phyloP scores from a whole-genome alignment of 2,797 vertebrate species.

The Aphelocoma californica region DNA sequence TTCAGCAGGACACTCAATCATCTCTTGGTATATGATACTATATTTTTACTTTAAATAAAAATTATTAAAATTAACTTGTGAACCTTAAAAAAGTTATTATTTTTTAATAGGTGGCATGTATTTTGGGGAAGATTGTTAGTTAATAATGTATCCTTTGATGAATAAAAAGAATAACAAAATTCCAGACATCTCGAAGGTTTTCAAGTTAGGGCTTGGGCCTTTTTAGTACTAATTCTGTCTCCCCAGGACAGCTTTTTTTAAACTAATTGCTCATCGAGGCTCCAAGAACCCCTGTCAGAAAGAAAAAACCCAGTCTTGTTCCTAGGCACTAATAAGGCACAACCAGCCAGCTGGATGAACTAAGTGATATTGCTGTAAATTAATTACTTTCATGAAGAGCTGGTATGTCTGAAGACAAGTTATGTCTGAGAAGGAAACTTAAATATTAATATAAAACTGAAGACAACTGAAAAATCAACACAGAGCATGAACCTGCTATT shows the following conservation, averaged over 20 bases:
- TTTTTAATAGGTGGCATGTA: neutral
- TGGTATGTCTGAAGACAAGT: neutral
- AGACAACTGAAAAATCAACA: neutral
- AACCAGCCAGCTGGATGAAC: constrained; percentile 51
- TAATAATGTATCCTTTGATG: constrained; percentile 60
- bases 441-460: neutral
- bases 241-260: constrained; percentile 66
- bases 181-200: constrained; percentile 64
- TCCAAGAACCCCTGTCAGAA: constrained; percentile 70
- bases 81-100: constrained; percentile 12
- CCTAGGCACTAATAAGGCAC: constrained; percentile 72
- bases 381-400: constrained; percentile 66
- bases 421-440: neutral
- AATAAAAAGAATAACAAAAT: constrained; percentile 40
- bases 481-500: neutral
- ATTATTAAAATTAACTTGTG: constrained; percentile 33
- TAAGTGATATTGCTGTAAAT: constrained; percentile 62
- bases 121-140: constrained; percentile 37
- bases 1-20: constrained; percentile 40
- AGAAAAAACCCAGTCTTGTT: constrained; percentile 59
- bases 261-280: constrained; percentile 71
- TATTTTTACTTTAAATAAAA: constrained; percentile 48
- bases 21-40: neutral
- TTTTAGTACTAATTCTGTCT: constrained; percentile 69
- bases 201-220: constrained; percentile 28